Conservation (phyloP, 2,888 invertebrate genomes). For the Lissocephala sabroskyi region DNA sequence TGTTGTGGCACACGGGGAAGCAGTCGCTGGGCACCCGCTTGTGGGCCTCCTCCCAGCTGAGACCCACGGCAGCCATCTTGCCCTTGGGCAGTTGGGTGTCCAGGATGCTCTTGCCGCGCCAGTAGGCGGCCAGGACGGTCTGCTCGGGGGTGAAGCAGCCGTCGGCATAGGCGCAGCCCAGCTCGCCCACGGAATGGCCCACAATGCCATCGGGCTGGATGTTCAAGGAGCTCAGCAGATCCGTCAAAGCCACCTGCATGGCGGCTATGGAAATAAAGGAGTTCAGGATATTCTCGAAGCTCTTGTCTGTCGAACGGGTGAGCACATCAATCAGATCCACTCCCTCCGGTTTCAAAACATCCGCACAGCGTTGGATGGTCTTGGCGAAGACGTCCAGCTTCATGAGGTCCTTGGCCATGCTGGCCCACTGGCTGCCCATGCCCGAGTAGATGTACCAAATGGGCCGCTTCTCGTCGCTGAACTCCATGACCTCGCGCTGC, state of each 20-base stretch:
- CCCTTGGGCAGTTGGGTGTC: constrained; percentile 83
- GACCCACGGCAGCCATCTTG: constrained; percentile 93
- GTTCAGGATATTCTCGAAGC: constrained; percentile 89
- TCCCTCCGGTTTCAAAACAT: constrained; percentile 83
- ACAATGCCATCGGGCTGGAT: constrained; percentile 94
- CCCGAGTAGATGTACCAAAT: constrained; percentile 97
- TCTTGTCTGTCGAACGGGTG: constrained; percentile 81
- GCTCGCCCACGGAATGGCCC: constrained; percentile 84
- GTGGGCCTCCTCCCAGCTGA: constrained; percentile 88
- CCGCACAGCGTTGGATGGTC: constrained; percentile 84
- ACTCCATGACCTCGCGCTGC: constrained; percentile 74
- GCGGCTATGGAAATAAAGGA: constrained; percentile 96
- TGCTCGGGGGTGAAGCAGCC: constrained; percentile 95
- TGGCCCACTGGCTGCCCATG: constrained; percentile 98
- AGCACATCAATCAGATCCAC: constrained; percentile 88
- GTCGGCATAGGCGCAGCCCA: constrained; percentile 96
- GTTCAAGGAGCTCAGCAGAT: constrained; percentile 83
- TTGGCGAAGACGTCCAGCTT: constrained; percentile 85
- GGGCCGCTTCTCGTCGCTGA: constrained; percentile 79
- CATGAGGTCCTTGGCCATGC: constrained; percentile 93
- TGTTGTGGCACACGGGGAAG: constrained; percentile 95
- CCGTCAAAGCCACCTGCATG: constrained; percentile 96
- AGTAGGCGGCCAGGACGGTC: constrained; percentile 93
- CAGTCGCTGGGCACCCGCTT: constrained; percentile 84
- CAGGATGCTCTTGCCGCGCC: constrained; percentile 88